Percentiles rank a stretch among this genome's conserved stretches.
Conservation (phyloP, 2,797 vertebrate species). For the Peromyscus eremicus region DNA sequence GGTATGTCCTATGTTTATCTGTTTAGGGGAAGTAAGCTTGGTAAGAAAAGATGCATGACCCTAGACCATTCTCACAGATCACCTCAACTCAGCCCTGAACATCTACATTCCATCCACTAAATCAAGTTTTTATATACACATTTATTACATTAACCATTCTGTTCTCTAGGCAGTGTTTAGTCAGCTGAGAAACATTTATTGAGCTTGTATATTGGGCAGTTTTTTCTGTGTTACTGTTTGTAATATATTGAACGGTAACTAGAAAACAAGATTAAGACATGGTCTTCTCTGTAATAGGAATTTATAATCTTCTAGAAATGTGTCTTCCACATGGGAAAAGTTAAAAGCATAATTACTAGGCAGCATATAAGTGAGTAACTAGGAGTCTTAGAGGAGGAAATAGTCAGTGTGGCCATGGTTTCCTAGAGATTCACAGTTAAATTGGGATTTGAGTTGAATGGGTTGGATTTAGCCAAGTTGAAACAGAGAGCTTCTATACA, state of each 20-base stretch:
- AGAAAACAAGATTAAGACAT: slow-evolving; percentile 59
- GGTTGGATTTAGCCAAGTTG: background rate
- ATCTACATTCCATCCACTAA: background rate
- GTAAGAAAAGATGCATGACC: background rate
- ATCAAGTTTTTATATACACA: slow-evolving; percentile 7
- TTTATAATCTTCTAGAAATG: slow-evolving; percentile 17
- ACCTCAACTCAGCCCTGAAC: background rate
- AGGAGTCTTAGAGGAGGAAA: background rate
- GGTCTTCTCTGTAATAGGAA: slow-evolving; percentile 18
- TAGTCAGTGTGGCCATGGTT: background rate
- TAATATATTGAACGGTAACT: slow-evolving; percentile 19
- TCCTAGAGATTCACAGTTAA: slow-evolving; percentile 28
- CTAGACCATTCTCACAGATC: background rate
- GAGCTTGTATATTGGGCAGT: background rate
- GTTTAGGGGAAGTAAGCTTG: background rate
- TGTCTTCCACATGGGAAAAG: slow-evolving; percentile 21
- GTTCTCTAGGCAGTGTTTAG: slow-evolving; percentile 23
- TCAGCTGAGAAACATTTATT: slow-evolving; percentile 58
- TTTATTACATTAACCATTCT: slow-evolving; percentile 31
- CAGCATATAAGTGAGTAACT: background rate
- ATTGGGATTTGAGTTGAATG: background rate
- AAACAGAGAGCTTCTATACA: background rate
- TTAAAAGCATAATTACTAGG: slow-evolving; percentile 5
- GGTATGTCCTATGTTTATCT: slow-evolving; percentile 47
- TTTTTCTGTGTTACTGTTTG: background rate